These are phyloP conservation scores for Mimas tiliae DNA, from an alignment of 2,888 invertebrate species.

Conservation along the genomic window DNA sequence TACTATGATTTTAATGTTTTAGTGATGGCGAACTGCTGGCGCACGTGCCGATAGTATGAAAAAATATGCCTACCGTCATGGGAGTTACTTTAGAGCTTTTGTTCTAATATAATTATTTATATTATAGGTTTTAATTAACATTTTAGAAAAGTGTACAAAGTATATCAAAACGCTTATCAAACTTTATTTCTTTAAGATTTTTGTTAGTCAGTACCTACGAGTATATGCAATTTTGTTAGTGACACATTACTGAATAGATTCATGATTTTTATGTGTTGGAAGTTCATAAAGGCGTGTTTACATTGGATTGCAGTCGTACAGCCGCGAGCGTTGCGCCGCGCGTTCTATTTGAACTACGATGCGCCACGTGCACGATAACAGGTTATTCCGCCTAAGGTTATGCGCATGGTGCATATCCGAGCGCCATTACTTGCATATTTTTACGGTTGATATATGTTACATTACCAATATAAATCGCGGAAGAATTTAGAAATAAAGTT, in stretches of 20 bases:
- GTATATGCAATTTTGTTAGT: background rate
- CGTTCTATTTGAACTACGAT: slow-evolving; percentile 54
- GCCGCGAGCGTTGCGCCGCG: slow-evolving; percentile 22
- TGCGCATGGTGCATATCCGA: slow-evolving; percentile 33
- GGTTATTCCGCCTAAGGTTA: slow-evolving; percentile 64
- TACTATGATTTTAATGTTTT: background rate
- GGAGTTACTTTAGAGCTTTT: too few species aligned
- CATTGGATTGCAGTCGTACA: slow-evolving; percentile 6
- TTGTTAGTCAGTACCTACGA: too few species aligned
- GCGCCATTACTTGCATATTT: slow-evolving; percentile 27
- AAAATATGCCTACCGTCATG: too few species aligned
- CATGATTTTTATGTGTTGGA: slow-evolving; percentile 1
- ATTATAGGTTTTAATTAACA: too few species aligned
- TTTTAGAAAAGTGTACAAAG: too few species aligned
- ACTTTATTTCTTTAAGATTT: too few species aligned
- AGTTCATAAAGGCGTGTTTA: slow-evolving; percentile 18
- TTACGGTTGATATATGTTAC: background rate
- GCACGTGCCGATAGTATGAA: too few species aligned
- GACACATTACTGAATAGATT: background rate
- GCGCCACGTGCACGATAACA: slow-evolving; percentile 73
- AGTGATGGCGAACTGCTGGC: too few species aligned
- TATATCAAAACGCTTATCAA: too few species aligned
- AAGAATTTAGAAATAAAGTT: too few species aligned
- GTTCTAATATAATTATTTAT: too few species aligned
- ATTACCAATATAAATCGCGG: too few species aligned